A percentile compares a stretch with the other conserved stretches of the same genome.
phyloP scores from a whole-genome alignment of 2,797 vertebrate species.

The Labeo calbasu region DNA sequence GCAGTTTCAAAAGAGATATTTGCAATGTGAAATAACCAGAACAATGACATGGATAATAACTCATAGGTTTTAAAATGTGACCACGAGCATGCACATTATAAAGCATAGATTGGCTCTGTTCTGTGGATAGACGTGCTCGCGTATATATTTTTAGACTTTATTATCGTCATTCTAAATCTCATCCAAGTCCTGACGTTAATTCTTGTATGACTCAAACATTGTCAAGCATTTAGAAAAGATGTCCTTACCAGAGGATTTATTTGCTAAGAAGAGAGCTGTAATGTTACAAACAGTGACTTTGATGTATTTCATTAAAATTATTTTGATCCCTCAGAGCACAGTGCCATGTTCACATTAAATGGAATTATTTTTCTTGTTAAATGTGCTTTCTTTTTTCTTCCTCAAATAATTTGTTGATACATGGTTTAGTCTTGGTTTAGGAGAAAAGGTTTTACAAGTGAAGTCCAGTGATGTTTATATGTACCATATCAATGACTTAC shows the following conservation, averaged over 20 bases:
- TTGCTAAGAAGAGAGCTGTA: neutral
- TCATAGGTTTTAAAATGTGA: neutral
- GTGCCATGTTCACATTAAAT: neutral
- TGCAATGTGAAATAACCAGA: slow-evolving; percentile 12
- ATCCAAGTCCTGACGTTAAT: neutral
- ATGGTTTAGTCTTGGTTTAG: neutral
- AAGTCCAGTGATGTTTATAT: neutral
- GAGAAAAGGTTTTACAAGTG: neutral
- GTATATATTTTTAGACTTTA: neutral
- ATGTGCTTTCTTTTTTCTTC: neutral
- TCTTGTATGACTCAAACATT: slow-evolving; percentile 10
- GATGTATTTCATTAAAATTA: neutral
- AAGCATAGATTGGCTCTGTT: neutral
- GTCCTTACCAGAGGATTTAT: slow-evolving; percentile 1
- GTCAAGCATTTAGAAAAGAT: neutral
- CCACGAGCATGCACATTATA: neutral
- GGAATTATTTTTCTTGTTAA: neutral
- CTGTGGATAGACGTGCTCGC: neutral
- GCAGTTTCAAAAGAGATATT: slow-evolving; percentile 1
- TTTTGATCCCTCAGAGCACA: neutral
- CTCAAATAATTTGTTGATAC: neutral
- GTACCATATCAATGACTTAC: neutral
- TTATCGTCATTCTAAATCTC: neutral
- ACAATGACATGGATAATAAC: neutral
- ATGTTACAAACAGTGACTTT: neutral